phyloP scores from a whole-genome alignment of 2,113 vertebrate genomes.

The Etheostoma spectabile region DNA sequence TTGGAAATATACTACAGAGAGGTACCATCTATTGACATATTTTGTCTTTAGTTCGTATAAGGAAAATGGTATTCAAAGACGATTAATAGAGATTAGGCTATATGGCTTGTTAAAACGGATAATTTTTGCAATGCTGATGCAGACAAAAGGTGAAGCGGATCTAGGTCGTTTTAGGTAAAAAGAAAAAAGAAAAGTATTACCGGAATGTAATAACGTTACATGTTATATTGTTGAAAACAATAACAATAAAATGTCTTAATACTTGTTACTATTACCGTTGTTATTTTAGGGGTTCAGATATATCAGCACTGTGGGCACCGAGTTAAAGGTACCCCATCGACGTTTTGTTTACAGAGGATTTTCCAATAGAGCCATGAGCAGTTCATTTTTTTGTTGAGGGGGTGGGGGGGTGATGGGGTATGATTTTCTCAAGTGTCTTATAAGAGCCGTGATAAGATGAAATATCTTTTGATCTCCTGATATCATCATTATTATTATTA shows the following conservation, averaged over 20 bases:
- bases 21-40: background rate
- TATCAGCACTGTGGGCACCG: slow-evolving; percentile 62
- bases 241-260: slow-evolving; percentile 86
- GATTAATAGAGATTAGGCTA: slow-evolving; percentile 3
- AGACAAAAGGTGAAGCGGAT: slow-evolving; percentile 67
- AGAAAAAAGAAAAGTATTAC: slow-evolving; percentile 52
- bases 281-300: slow-evolving; percentile 74
- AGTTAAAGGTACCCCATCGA: slow-evolving; percentile 61
- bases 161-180: slow-evolving; percentile 57
- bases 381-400: slow-evolving; percentile 49
- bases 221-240: slow-evolving; percentile 82
- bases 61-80: slow-evolving; percentile 19
- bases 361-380: slow-evolving; percentile 77
- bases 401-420: slow-evolving; percentile 41
- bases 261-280: slow-evolving; percentile 79
- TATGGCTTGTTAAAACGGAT: slow-evolving; percentile 37
- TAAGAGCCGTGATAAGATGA: slow-evolving; percentile 68
- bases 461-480: slow-evolving; percentile 78
- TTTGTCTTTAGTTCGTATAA: slow-evolving; percentile 10
- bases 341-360: slow-evolving; percentile 80
- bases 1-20: background rate
- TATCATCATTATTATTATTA: slow-evolving; percentile 71
- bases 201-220: slow-evolving; percentile 78
- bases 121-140: slow-evolving; percentile 42
- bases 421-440: slow-evolving; percentile 79